phyloP scores from a whole-genome alignment of 2,797 vertebrate genomes.

The Simalia tracyae region DNA sequence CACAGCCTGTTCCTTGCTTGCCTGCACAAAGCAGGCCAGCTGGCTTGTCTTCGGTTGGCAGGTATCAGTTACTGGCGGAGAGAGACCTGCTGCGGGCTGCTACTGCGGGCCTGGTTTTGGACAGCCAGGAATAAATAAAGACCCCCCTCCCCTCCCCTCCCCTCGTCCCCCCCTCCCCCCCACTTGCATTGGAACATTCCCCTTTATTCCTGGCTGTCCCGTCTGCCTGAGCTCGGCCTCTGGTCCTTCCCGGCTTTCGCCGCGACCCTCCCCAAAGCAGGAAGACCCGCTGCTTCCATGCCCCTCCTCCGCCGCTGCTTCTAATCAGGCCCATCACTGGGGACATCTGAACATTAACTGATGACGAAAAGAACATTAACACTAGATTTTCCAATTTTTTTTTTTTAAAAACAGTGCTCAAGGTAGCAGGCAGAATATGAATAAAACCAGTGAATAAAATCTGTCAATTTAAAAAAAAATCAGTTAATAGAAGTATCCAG shows the following conservation, averaged over 20 bases:
- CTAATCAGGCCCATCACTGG: too few species aligned
- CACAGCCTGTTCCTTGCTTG: neutral
- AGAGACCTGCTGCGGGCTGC: neutral
- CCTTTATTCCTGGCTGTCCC: neutral
- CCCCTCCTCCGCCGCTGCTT: neutral
- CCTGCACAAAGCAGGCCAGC: neutral
- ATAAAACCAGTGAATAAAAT: neutral
- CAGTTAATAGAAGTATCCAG: neutral
- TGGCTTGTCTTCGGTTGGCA: neutral
- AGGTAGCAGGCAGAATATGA: neutral
- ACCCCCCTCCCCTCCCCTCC: neutral
- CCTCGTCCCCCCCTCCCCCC: too few species aligned
- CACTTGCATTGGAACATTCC: neutral
- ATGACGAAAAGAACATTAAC: neutral
- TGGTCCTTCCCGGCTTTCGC: neutral
- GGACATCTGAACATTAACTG: neutral
- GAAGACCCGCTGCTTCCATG: neutral
- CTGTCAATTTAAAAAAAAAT: too few species aligned
- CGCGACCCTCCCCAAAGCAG: neutral
- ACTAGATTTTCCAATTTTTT: neutral
- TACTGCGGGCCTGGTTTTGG: neutral
- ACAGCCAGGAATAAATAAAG: neutral
- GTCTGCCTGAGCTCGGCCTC: neutral
- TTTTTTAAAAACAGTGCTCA: neutral
- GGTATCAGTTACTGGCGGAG: neutral